Conservation (phyloP, 2,113 vertebrate species). For the Labeo catla region DNA sequence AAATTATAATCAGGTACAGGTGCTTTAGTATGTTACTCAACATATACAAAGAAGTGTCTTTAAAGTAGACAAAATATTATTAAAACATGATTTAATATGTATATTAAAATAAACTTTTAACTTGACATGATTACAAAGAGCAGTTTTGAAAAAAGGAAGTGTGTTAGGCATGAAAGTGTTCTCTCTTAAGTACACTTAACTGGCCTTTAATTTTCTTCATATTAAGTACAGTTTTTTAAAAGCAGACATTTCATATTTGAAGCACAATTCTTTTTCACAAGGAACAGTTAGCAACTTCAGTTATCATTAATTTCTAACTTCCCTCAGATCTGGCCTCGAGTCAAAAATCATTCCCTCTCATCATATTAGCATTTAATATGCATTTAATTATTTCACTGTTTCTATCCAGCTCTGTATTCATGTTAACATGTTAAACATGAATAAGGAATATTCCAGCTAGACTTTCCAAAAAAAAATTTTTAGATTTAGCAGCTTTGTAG, state of each 20-base stretch:
- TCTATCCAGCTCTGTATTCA: constrained; percentile 1
- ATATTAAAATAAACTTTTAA: neutral
- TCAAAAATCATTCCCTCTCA: neutral
- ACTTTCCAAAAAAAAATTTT: neutral
- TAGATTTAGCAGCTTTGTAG: neutral
- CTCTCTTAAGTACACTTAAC: neutral
- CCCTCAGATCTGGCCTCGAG: neutral
- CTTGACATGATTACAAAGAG: neutral
- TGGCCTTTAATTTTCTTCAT: neutral
- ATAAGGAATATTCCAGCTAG: constrained; percentile 11
- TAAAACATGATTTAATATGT: neutral
- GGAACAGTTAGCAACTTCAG: neutral
- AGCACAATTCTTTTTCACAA: neutral
- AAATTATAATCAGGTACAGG: neutral
- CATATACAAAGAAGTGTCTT: too few relatives aligned
- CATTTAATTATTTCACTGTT: constrained; percentile 14
- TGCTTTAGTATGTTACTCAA: neutral
- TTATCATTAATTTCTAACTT: neutral
- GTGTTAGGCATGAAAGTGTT: neutral
- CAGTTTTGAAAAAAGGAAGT: too few relatives aligned
- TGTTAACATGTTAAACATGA: constrained; percentile 7
- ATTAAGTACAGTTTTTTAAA: neutral
- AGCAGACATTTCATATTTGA: neutral
- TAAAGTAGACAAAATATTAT: too few relatives aligned
- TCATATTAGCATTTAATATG: constrained; percentile 22